A percentile compares a stretch with the other conserved stretches of the same genome.
Conservation (phyloP, 2,113 vertebrate genomes). For the Lampris incognitus region DNA sequence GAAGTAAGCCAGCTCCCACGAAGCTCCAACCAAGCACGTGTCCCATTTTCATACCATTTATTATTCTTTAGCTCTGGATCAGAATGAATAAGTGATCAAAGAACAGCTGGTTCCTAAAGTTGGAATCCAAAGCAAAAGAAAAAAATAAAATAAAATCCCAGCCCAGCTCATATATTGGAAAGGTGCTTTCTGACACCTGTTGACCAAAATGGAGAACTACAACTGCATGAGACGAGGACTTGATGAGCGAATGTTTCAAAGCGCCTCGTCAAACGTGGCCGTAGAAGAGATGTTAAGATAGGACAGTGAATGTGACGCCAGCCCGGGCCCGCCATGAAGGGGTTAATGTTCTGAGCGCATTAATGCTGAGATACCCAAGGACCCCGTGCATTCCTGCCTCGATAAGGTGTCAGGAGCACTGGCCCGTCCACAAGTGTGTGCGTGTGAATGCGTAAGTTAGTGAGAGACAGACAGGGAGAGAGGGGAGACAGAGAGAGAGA, state of each 20-base stretch:
- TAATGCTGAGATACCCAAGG: constrained; percentile 72
- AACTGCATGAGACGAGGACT: constrained; percentile 37
- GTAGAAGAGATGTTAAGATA: not conserved
- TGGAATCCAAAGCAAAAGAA: constrained; percentile 51
- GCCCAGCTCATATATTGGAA: constrained; percentile 49
- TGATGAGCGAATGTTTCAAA: constrained; percentile 19
- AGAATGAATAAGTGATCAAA: constrained; percentile 81
- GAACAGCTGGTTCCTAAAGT: constrained; percentile 65
- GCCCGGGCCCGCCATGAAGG: constrained; percentile 7
- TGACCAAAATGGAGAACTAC: constrained; percentile 63
- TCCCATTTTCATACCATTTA: constrained; percentile 69
- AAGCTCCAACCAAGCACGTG: constrained; percentile 51
- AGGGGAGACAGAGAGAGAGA: too few relatives aligned
- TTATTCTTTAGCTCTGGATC: constrained; percentile 75
- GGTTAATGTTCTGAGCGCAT: constrained; percentile 61
- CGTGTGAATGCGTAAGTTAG: constrained; percentile 20
- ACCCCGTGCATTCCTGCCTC: constrained; percentile 69
- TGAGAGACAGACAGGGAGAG: too few relatives aligned
- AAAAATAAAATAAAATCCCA: too few relatives aligned
- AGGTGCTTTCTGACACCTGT: constrained; percentile 66
- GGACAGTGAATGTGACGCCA: not conserved
- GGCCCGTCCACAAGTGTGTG: constrained; percentile 46
- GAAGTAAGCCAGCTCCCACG: constrained; percentile 51
- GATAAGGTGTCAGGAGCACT: constrained; percentile 73
- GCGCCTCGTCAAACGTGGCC: constrained; percentile 2